These are phyloP conservation scores for Marmota flaviventris DNA, from an alignment of 2,113 vertebrate genomes.

Conservation along the genomic window DNA sequence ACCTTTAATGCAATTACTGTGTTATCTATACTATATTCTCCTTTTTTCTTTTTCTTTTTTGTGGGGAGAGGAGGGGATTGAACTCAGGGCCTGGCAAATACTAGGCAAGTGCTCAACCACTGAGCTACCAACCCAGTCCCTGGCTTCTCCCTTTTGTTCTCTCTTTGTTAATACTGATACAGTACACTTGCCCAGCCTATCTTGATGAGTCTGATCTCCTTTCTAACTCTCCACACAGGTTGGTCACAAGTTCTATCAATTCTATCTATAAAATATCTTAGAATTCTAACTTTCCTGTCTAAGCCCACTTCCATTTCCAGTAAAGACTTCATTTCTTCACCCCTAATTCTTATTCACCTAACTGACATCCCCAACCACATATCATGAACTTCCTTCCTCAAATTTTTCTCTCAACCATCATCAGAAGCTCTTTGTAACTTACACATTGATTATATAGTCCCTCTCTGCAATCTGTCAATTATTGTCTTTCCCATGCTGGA, in stretches of 20 bases:
- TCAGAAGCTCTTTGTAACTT: background rate
- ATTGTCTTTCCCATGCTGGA: background rate
- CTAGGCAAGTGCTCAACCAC: too few species aligned
- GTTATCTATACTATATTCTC: background rate
- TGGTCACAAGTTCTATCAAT: background rate
- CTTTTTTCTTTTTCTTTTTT: too few species aligned
- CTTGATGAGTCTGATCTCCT: background rate
- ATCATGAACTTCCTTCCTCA: background rate
- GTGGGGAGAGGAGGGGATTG: too few species aligned
- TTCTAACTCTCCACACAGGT: background rate
- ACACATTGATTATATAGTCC: too few species aligned
- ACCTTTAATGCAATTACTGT: background rate
- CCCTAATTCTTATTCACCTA: background rate
- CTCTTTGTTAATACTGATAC: background rate
- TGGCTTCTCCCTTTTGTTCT: background rate
- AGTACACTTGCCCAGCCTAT: background rate
- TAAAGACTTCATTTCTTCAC: background rate
- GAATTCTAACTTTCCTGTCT: background rate
- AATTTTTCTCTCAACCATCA: background rate
- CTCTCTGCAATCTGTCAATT: background rate
- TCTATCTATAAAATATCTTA: background rate
- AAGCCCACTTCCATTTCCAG: background rate
- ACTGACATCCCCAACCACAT: background rate
- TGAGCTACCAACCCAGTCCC: too few species aligned
- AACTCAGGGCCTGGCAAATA: too few species aligned